Percentiles rank a stretch among this genome's conserved stretches.
phyloP scores from a whole-genome alignment of 2,113 vertebrate species.

The Dinomys branickii region DNA sequence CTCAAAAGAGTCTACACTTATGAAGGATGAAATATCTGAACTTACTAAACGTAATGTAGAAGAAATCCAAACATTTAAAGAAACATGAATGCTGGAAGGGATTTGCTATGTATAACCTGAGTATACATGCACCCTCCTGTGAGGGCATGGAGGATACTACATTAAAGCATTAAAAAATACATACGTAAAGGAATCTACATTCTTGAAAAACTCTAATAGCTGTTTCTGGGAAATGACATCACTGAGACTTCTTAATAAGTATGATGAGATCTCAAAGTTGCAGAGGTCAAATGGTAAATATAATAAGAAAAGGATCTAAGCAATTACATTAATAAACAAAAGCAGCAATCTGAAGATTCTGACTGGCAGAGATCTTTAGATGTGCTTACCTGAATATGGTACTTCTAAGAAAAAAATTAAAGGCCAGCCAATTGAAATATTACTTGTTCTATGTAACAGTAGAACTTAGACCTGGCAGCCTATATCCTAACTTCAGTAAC shows the following conservation, averaged over 20 bases:
- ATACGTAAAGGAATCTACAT: not conserved
- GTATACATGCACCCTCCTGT: not conserved
- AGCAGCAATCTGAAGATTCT: conserved; percentile 7
- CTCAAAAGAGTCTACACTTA: conserved; percentile 41
- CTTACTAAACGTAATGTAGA: conserved; percentile 12
- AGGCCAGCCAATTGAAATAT: conserved; percentile 34
- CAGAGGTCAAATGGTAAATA: not conserved
- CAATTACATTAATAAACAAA: not conserved
- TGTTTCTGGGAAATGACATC: not conserved
- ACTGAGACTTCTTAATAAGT: not conserved
- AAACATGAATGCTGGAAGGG: conserved; percentile 5
- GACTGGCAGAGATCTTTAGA: not conserved
- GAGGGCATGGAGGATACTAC: not conserved
- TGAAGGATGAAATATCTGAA: conserved; percentile 4
- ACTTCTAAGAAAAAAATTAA: conserved; percentile 63
- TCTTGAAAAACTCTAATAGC: not conserved
- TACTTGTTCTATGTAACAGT: not conserved
- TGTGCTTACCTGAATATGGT: not conserved
- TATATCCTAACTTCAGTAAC: conserved; percentile 19
- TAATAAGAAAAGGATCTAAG: conserved; percentile 1
- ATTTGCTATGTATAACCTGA: conserved; percentile 2
- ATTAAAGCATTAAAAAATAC: conserved; percentile 14
- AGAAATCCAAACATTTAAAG: conserved; percentile 42
- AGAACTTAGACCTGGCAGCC: not conserved
- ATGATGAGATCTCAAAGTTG: not conserved